phyloP scores from a whole-genome alignment of 2,113 vertebrate species.

The Marmota monax region DNA sequence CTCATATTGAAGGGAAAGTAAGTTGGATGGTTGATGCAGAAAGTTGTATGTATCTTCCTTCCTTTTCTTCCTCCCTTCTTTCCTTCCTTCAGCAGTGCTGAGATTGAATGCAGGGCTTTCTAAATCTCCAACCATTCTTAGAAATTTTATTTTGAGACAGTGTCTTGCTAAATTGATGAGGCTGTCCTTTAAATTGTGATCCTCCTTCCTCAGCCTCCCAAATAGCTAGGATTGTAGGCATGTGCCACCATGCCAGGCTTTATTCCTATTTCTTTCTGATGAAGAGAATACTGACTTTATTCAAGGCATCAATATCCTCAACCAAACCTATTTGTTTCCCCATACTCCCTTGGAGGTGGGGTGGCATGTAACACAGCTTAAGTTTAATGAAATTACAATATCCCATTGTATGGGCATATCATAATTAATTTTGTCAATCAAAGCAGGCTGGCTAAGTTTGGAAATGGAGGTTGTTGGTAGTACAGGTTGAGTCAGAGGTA shows the following conservation, averaged over 20 bases:
- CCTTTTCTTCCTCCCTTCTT: neutral
- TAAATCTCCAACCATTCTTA: neutral
- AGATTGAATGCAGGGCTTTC: neutral
- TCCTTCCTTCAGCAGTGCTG: neutral
- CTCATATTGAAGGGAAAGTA: neutral
- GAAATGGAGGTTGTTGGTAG: neutral
- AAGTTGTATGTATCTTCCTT: neutral
- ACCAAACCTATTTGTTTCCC: neutral
- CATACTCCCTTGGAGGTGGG: neutral
- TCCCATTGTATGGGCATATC: neutral
- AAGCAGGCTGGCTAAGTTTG: neutral
- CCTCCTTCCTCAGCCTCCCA: neutral
- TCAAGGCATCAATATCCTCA: neutral
- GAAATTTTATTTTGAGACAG: neutral
- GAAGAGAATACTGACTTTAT: neutral
- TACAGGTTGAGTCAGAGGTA: neutral
- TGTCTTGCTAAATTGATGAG: neutral
- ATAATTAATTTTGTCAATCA: neutral
- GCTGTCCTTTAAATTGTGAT: neutral
- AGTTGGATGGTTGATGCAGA: neutral
- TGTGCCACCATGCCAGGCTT: neutral
- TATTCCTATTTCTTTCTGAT: neutral
- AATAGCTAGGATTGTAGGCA: neutral
- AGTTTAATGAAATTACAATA: neutral
- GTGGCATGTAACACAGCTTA: neutral